These are phyloP conservation scores for Hyposoter dolosus DNA, from an alignment of 2,888 invertebrate species.

Conservation along the genomic window DNA sequence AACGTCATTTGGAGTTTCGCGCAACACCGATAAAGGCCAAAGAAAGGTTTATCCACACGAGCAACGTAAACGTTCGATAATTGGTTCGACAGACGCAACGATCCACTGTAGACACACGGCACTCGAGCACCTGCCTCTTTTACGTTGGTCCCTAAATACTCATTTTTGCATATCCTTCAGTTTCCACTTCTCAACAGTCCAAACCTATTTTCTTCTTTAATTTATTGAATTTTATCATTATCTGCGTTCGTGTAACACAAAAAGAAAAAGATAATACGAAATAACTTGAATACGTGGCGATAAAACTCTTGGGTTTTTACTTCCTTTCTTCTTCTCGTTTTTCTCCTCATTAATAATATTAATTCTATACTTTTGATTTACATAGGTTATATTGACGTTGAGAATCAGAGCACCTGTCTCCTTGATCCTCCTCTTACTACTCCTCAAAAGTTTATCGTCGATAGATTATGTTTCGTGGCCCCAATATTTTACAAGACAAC, in stretches of 20 bases:
- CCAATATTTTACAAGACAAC: slow-evolving; percentile 81
- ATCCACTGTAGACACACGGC: slow-evolving; percentile 76
- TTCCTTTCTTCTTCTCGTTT: slow-evolving; percentile 60
- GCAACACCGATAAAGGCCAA: slow-evolving; percentile 48
- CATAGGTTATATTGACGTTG: slow-evolving; percentile 74
- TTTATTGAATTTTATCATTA: slow-evolving; percentile 53
- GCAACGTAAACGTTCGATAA: slow-evolving; percentile 43
- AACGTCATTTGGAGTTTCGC: slow-evolving; percentile 30
- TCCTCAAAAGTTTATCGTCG: slow-evolving; percentile 66
- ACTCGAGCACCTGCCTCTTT: slow-evolving; percentile 70
- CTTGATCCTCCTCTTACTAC: slow-evolving; percentile 67
- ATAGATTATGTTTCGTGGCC: slow-evolving; percentile 83
- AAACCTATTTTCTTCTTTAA: slow-evolving; percentile 19
- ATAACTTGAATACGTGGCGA: slow-evolving; percentile 71
- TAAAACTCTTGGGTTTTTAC: slow-evolving; percentile 45
- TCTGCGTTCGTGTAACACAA: slow-evolving; percentile 66
- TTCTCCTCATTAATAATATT: slow-evolving; percentile 67
- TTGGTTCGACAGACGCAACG: slow-evolving; percentile 71
- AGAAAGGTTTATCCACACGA: slow-evolving; percentile 22
- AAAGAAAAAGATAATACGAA: slow-evolving; percentile 69
- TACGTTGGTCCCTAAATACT: slow-evolving; percentile 80
- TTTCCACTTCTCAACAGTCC: slow-evolving; percentile 45
- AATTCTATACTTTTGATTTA: slow-evolving; percentile 70
- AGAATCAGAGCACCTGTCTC: slow-evolving; percentile 79
- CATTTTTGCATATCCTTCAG: slow-evolving; percentile 54